Evolutionary conservation across 1,140 invertebrate genomes (phyloP).

Genomic region (Apis mellifera): Amel_HAv3.1 CM009931.2:16682501-16683000

Average conservation of each 20-base stretch:
- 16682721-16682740: too few relatives aligned
- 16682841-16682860: not conserved
- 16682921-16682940: not conserved
- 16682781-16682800: too few relatives aligned
- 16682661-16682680: too few relatives aligned
- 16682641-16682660: too few relatives aligned
- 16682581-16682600: not conserved
- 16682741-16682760: too few relatives aligned
- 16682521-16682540: not conserved
- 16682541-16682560: not conserved
- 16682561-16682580: too few relatives aligned
- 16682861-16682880: conserved; percentile 5
- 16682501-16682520: too few relatives aligned
- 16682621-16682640: not conserved
- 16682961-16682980: not conserved
- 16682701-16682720: too few relatives aligned
- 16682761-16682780: too few relatives aligned
- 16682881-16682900: conserved; percentile 8
- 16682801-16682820: not conserved
- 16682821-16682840: not conserved
- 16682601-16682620: not conserved
- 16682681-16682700: too few relatives aligned
- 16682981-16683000: not conserved
- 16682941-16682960: too few relatives aligned
- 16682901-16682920: conserved; percentile 25